Base-by-base conservation (phyloP, 1,140 invertebrate genomes). In the Drosophila athabasca region DNA sequence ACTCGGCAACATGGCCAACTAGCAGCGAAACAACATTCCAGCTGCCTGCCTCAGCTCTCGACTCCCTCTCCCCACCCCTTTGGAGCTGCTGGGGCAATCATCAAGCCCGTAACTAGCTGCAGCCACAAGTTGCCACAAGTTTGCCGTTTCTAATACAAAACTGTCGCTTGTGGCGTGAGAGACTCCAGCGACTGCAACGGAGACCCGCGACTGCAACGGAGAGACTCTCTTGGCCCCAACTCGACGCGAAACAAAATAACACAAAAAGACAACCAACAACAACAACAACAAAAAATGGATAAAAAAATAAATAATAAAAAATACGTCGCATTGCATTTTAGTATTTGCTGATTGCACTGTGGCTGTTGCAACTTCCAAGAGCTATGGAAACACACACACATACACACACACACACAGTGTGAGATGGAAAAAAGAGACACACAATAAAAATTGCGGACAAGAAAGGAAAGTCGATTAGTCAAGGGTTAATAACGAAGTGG, bases 111-210 rank as follows among this genome's bases (percentile, higher is more conserved):
- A 87, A 87, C 82, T 85, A 87, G 82, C 82, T 87, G 69, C 69
- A 75, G 82, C 82, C 70, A 82, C 82, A 85, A 82, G 78, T 85
- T 85, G 82, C 35, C 35, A 39, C 35, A 39, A 39, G 35, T 39
- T 39, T 39, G 35, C 82, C 78, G 82, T 87, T 85, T 85, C 82
- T 85, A 85, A 87, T 85, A 85, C 78, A 85, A 85, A 85, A 85
- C 81, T 85, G 81, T 85, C 82, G 82, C 82, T 85, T 78, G 77
- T 87, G 82, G 82, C 82, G 82, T 85, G 81, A 78, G 82, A 87
- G 82, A 75, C 79, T 64, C 24, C 5, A 19, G 17, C 69, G 43
- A 67, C 51, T 57, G 50, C 62, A 58, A 53, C 70, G 69, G 31
- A 19, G 15, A 19, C 17, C 17, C 17, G 17, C 17, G 17, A 19